Evolutionary conservation across 1,140 invertebrate species (phyloP), one percentile per base, ranked within the genome.

Genomic region (Cyrtorhinus lividipennis): DNA sequence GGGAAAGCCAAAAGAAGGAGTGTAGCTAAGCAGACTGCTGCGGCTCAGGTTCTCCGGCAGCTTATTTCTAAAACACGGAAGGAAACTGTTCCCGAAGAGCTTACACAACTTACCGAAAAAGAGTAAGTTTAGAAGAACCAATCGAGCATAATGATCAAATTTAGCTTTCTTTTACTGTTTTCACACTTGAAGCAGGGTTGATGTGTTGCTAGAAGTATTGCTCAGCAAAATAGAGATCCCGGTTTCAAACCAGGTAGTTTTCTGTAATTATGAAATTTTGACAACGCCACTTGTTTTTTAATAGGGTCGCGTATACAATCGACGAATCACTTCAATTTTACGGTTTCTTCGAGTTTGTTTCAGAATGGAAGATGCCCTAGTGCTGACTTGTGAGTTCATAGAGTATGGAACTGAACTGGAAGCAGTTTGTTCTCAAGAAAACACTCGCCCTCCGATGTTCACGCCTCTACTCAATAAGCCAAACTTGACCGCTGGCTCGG

Each of bases 11-110:
- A 60, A 27, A 64, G 45, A 30, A 59, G 53, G 48, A 20, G 26
- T 10, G 25, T 56, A 1, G 56, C 62, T 1, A 64, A 60, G 26
- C 62, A 64, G 27, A 20, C 20, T 15, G 62, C 62, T n/a, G 62
- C 62, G 1, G 62, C 62, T 2, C 24, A 59, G 2, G 23, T 64
- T 13, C 30, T 63, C 12, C 27, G 56, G 25, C 25, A 27, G 18
- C n/a, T 63, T 1, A 20, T 63, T 1, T 27, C 8, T 8, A 63
- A 30, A 27, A 25, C 56, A 20, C 27, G 45, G 45, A 58, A 18
- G 24, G 38, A 30, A 27, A 38, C 22, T 12, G 25, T 63, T 2
- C 53, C 25, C 1, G 18, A 23, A 1, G 62, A 57, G 5, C 18
- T 38, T 2, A 62, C 13, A 18, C 8, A 8, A 23, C 30, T 62